Base-by-base conservation (phyloP, 2,113 vertebrate species). In the Rynchops niger region DNA sequence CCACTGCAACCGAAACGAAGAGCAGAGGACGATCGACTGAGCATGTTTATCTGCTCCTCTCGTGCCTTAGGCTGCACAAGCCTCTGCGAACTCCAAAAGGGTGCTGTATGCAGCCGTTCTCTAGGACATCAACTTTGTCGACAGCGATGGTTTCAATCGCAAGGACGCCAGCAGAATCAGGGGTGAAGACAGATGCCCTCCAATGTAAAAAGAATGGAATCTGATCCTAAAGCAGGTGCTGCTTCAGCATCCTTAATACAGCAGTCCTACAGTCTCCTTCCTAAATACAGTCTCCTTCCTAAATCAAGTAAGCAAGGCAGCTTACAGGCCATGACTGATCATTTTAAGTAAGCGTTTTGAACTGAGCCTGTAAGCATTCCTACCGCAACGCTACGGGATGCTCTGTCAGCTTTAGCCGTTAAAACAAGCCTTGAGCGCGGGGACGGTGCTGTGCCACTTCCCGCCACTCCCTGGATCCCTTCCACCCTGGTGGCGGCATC, bases 401-500 rank as follows among this genome's bases (percentile, higher is more conserved):
- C 67, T 78, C 82, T 93, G 82, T 56, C 87, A 92, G 71, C 40
- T 71, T 95, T 36, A 93, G 83, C 87, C 91, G 79, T 80, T 88
- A 58, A 90, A 92, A 82, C 30, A 70, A 89, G 91, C 91, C 76
- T 72, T 83, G 59, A 86, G 93, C 14, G 6, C 0, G 0, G 80
- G 85, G 80, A 94, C 8, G 15, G 59, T 74, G 85, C 88, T 92
- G 66, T 3, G 4, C 83, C 0, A 10, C 91, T 89, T 93, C 82
- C 63, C 38, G 7, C 15, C 0, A 3, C 69, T 90, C 80, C 62
- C 95, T 96, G 95, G 96, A 97, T 94, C 92, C 77, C 90, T 94
- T 97, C 95, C 96, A 94, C 87, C 63, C 88, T 82, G 94, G 95
- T 93, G 97, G 88, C 43, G 3, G 90, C 93, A 91, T 83, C 91